Evolutionary conservation across 1,140 invertebrate genomes (phyloP), one percentile per base, ranked within the genome.

Genomic region (Drosophila lini): DNA sequence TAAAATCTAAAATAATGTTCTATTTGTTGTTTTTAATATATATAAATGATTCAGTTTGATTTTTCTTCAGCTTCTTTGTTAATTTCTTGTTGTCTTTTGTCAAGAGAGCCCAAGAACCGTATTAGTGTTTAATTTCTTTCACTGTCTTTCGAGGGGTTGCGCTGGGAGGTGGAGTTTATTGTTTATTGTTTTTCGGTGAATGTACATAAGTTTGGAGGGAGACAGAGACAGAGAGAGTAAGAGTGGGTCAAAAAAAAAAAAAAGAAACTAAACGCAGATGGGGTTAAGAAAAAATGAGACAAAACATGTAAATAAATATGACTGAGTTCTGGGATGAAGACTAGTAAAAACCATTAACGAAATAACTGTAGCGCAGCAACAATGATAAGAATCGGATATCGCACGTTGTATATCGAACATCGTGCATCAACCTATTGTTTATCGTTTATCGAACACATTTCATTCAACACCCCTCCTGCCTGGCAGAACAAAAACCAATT

Each of bases 401-500:
- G 65, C 38, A 44, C 32, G 38, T 22, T 22, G 15, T 32, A 64
- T 59, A 78, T 60, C 59, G 61, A 77, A 38, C 36, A 48, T 40
- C 38, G 68, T 47, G 56, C 47, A 60, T 59, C 13, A 22, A 3
- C 28, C 19, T 36, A 53, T 22, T 22, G 52, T 9, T 74, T 74
- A 67, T 67, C 61, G 45, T 28, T 67, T 52, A 80, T 81, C 76
- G 70, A 90, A 84, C 70, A 76, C 78, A 77, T 80, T 71, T 84
- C 25, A 69, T 84, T 91, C 90, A 91, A 91, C 90, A 91, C 90
- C 90, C 90, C 90, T 91, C 90, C 90, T 91, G 90, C 90, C 89
- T 85, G 58, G 28, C 55, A 50, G 44, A 65, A 58, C 25, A 61
- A 78, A 69, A 50, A 50, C 34, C 69, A 56, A 57, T 31, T 40